A percentile compares a stretch with the other conserved stretches of the same genome.
Conservation (phyloP, 2,113 vertebrate species). For the Lasiurus cinereus region DNA sequence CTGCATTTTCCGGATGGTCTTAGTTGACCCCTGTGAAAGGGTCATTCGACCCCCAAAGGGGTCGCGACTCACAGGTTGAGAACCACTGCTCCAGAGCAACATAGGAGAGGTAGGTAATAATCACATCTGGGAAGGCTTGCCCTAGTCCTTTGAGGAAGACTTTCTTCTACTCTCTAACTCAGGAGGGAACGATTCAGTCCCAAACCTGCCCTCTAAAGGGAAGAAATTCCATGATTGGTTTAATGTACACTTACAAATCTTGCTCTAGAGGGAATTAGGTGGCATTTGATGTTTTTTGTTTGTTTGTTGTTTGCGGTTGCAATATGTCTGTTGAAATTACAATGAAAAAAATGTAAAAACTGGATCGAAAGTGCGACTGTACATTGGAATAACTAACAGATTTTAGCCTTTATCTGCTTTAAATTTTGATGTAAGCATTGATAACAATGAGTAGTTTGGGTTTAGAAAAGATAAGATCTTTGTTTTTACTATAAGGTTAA, state of each 20-base stretch:
- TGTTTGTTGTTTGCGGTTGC: neutral
- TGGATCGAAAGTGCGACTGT: constrained; percentile 24
- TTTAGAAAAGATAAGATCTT: constrained; percentile 78
- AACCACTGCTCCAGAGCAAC: no score
- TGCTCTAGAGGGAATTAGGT: constrained; percentile 25
- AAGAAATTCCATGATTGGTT: constrained; percentile 16
- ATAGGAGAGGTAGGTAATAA: neutral
- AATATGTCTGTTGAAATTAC: neutral
- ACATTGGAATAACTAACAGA: constrained; percentile 71
- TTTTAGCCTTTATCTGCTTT: constrained; percentile 74
- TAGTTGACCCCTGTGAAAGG: no score
- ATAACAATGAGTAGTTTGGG: constrained; percentile 74
- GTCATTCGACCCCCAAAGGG: no score
- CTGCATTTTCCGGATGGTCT: no score
- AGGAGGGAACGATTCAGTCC: neutral
- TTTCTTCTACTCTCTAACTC: neutral
- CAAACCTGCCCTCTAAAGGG: constrained; percentile 32
- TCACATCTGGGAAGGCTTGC: neutral
- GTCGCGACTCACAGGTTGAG: no score
- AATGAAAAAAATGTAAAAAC: neutral
- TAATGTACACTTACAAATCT: neutral
- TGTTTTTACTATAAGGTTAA: constrained; percentile 75
- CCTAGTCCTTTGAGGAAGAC: neutral
- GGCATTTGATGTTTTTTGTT: neutral
- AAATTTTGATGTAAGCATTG: constrained; percentile 77